Base-by-base conservation (phyloP, 2,888 invertebrate genomes). In the Plebejus argus region DNA sequence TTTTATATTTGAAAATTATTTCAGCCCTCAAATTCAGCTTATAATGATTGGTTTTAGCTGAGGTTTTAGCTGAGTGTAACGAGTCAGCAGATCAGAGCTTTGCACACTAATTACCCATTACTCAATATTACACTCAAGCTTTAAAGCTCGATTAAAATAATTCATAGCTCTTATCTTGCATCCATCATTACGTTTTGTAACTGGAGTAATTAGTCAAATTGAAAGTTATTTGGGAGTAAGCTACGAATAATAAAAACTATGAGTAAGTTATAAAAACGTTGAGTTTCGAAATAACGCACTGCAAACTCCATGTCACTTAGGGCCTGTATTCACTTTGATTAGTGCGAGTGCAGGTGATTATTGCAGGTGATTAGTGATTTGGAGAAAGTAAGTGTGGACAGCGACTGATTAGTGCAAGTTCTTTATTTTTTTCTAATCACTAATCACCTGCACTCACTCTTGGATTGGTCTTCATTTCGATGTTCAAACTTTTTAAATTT, bases 61-160 rank as follows among this genome's bases (percentile, higher is more conserved):
- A 66, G 28, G 61, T 33, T 66, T 5, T 4, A 15, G 28, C 28
- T 18, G 28, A 66, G 15, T 33, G 28, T 33, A 3, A 66, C 5
- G 66, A 66, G 28, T 66, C 66, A 33, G 66, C 66, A 23, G 66
- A 66, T 66, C 66, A 15, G 66, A 28, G 28, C 28, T 28, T 66
- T 15, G 66, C 5, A 5, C 23, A 20, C 28, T 33, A 33, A 66
- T 66, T 61, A 18, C 23, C 66, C 66, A 33, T 66, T 66, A 66
- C 28, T 66, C 66, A 66, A 66, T 28, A 66, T 66, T 33, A 66
- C 15, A 28, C 23, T 61, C 61, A 61, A 23, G 4, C 23, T 61
- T 20, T 12, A 18, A 18, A 53, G 53, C 53, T 18, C 53, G 53
- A 53, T 53, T 53, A 49, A 49, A 15, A 53, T 53, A 53, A 53